A percentile compares a stretch with the other conserved stretches of the same genome.
phyloP scores from a whole-genome alignment of 2,888 invertebrate species.

The Zootermopsis nevadensis region DNA sequence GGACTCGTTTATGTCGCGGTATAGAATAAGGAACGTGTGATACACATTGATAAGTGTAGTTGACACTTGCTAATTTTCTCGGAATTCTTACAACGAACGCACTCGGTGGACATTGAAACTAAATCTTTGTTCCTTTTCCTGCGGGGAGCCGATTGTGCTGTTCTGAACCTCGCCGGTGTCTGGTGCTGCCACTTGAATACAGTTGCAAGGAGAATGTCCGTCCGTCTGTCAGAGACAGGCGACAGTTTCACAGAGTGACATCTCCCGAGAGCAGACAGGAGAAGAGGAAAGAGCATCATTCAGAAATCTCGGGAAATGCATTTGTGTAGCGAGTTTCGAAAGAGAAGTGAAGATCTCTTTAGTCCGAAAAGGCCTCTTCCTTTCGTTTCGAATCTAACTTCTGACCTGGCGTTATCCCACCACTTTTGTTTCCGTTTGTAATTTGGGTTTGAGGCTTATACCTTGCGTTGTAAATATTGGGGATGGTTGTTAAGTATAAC shows the following conservation, averaged over 20 bases:
- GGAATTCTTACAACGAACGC: too few relatives aligned
- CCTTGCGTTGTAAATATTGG: too few relatives aligned
- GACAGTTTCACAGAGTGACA: constrained; percentile 36
- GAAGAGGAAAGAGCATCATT: constrained; percentile 17
- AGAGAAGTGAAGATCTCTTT: neutral
- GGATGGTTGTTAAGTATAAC: too few relatives aligned
- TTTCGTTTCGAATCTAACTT: constrained; percentile 21
- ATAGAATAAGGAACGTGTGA: too few relatives aligned
- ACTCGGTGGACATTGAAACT: too few relatives aligned
- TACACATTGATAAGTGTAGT: too few relatives aligned
- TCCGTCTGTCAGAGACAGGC: constrained; percentile 37
- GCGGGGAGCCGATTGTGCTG: constrained; percentile 7
- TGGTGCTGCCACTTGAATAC: constrained; percentile 9
- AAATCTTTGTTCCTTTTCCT: constrained; percentile 12
- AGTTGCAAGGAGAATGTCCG: constrained; percentile 11
- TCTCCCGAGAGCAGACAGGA: constrained; percentile 18
- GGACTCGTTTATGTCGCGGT: too few relatives aligned
- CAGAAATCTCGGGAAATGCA: constrained; percentile 35
- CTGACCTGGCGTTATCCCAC: neutral
- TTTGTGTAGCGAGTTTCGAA: constrained; percentile 26
- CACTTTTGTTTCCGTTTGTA: too few relatives aligned
- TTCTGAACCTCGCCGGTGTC: constrained; percentile 20
- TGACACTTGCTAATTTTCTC: too few relatives aligned
- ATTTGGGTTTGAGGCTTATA: too few relatives aligned
- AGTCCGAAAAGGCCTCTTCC: neutral